Base-by-base conservation (phyloP, 2,797 vertebrate genomes). In the Champsocephalus gunnari region DNA sequence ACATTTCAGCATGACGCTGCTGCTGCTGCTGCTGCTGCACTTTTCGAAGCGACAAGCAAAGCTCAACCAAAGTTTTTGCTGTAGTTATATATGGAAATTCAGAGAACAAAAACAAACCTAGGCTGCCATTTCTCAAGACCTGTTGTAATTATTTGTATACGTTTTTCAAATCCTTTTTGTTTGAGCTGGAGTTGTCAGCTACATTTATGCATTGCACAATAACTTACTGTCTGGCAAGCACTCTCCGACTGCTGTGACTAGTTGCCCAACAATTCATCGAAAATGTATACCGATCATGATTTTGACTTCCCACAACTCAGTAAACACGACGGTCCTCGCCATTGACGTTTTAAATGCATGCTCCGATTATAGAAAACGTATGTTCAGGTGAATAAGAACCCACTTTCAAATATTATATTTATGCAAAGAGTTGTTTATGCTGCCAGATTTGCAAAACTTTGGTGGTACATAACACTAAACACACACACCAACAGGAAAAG, bases 111-210 rank as follows among this genome's bases (percentile, higher is more conserved):
- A 56, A 14, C 44, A 44, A 51, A 69, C 12, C 21, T 43, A 54
- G 80, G 51, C 53, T 57, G 51, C 34, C 28, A 41, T 78, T 69
- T 60, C 59, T 66, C 12, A 57, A 78, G 69, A 49, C 64, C 44
- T 71, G 21, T 57, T 73, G 12, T 61, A 45, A 24, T 59, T 51
- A 51, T 60, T 38, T 56, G 50, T 12, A 62, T 64, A 56, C 8
- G 32, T 53, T 65, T 64, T 57, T n/a, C 14, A 21, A 19, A 28
- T 48, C 19, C 59, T 74, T 63, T 57, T 71, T 65, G 32, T 71
- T 66, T 51, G n/a, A 50, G 11, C 4, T 60, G 45, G 48, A 57
- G 50, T 24, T 47, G 48, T 41, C 2, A 38, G 34, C 34, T 7
- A 38, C 34, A 38, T 38, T 38, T 38, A 28, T 28, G 7, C 71